These are phyloP conservation scores for Limonius californicus DNA, from an alignment of 1,140 invertebrate species.

Conservation along the genomic window DNA sequence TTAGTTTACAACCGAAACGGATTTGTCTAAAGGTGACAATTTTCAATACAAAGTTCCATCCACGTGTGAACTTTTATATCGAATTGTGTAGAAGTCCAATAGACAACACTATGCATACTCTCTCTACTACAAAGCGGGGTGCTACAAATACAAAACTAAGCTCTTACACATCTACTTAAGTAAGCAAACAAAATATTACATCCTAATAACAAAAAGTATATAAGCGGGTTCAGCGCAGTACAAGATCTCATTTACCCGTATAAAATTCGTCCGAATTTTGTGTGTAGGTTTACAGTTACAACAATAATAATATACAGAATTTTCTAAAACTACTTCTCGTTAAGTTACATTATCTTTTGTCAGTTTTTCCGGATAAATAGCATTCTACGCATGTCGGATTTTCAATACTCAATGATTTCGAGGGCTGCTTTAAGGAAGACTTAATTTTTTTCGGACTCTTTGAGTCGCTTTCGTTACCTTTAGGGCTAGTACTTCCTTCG, in stretches of 20 bases:
- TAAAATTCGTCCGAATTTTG: conserved; percentile 1
- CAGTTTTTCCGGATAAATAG: conserved; percentile 55
- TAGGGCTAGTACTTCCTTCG: conserved; percentile 5
- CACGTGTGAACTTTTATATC: not conserved
- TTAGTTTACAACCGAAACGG: not conserved
- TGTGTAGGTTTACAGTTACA: not conserved
- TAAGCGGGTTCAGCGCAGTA: conserved; percentile 45
- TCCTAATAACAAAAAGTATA: conserved; percentile 16
- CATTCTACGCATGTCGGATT: conserved; percentile 65
- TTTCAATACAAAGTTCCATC: not conserved
- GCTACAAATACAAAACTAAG: conserved; percentile 30
- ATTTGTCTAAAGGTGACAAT: not conserved
- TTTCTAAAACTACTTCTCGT: not conserved
- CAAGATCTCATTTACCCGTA: conserved; percentile 22
- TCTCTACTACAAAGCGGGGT: conserved; percentile 30
- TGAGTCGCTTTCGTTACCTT: conserved; percentile 16
- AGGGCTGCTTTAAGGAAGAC: conserved; percentile 47
- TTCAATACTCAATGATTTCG: conserved; percentile 49
- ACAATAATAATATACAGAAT: not conserved
- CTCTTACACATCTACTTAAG: not conserved
- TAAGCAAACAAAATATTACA: not conserved
- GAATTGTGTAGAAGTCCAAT: conserved; percentile 43
- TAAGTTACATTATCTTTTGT: conserved; percentile 51
- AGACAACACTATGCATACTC: conserved; percentile 31
- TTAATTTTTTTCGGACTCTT: conserved; percentile 39